Conservation (phyloP, 2,113 vertebrate genomes). For the Ia io region DNA sequence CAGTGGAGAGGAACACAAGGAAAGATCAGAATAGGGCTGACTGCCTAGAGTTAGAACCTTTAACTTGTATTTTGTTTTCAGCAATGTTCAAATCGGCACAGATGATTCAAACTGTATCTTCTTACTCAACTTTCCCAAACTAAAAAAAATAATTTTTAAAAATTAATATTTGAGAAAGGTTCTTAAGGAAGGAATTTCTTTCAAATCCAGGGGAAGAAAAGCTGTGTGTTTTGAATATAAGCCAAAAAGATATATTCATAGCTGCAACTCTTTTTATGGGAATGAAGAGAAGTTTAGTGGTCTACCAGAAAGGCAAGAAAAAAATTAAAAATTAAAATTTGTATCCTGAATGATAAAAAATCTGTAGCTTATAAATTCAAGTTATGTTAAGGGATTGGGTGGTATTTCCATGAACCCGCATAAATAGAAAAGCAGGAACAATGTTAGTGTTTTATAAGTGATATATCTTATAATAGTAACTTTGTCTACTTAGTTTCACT, state of each 20-base stretch:
- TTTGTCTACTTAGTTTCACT: neutral
- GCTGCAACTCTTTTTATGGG: neutral
- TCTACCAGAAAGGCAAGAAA: neutral
- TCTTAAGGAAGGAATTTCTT: conserved; percentile 19
- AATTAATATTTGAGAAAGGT: neutral
- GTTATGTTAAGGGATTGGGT: neutral
- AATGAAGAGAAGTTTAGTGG: neutral
- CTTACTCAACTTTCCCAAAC: neutral
- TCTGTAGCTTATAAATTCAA: neutral
- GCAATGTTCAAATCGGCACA: neutral
- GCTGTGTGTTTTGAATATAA: neutral
- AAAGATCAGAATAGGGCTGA: neutral
- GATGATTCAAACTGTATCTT: neutral
- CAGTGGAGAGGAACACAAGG: neutral
- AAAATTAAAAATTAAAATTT: neutral
- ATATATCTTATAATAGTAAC: neutral
- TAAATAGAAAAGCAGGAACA: neutral
- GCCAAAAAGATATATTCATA: neutral
- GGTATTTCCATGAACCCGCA: neutral
- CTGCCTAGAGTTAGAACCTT: neutral
- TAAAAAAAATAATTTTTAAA: neutral
- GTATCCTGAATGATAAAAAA: neutral
- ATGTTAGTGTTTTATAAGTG: neutral
- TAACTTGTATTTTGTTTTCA: neutral
- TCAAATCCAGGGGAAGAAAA: neutral